A percentile compares a stretch with the other conserved stretches of the same genome.
Evolutionary conservation across 2,113 vertebrate species (phyloP).

Genomic region (Entosphenus tridentatus): DNA sequence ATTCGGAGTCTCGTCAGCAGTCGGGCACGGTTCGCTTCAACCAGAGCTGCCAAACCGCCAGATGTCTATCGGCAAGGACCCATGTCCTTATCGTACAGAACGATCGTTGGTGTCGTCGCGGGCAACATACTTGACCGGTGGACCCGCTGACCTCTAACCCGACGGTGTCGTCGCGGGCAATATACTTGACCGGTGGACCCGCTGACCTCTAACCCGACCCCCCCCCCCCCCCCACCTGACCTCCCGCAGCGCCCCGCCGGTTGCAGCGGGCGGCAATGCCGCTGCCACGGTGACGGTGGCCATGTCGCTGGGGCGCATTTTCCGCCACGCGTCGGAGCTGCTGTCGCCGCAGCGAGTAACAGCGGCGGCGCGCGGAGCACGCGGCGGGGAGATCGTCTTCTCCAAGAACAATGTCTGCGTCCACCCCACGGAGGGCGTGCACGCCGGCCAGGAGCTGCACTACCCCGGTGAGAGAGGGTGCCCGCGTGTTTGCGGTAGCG

Average conservation of each 20-base stretch:
- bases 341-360: slow-evolving; percentile 47
- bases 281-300: slow-evolving; percentile 18
- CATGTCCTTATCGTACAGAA: too few species aligned
- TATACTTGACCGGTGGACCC: too few species aligned
- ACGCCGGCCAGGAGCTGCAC: slow-evolving; percentile 46
- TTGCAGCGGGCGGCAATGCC: too few species aligned
- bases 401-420: slow-evolving; percentile 98
- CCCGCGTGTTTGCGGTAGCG: too few species aligned
- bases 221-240: background rate
- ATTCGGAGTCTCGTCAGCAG: too few species aligned
- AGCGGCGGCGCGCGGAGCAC: slow-evolving; percentile 22
- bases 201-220: background rate
- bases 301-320: slow-evolving; percentile 97
- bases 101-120: too few species aligned
- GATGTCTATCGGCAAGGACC: too few species aligned
- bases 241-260: background rate
- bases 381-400: slow-evolving; percentile 79
- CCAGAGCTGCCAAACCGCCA: too few species aligned
- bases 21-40: too few species aligned
- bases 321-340: slow-evolving; percentile 80
- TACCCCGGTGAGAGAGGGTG: slow-evolving; percentile 44
- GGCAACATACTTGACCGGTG: too few species aligned
- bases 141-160: background rate
- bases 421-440: slow-evolving; percentile 56
- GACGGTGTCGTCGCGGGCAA: too few species aligned